Evolutionary conservation across 2,797 vertebrate genomes (phyloP), one percentile per base, ranked within the genome.

Genomic region (Phataginus tetradactyla): DNA sequence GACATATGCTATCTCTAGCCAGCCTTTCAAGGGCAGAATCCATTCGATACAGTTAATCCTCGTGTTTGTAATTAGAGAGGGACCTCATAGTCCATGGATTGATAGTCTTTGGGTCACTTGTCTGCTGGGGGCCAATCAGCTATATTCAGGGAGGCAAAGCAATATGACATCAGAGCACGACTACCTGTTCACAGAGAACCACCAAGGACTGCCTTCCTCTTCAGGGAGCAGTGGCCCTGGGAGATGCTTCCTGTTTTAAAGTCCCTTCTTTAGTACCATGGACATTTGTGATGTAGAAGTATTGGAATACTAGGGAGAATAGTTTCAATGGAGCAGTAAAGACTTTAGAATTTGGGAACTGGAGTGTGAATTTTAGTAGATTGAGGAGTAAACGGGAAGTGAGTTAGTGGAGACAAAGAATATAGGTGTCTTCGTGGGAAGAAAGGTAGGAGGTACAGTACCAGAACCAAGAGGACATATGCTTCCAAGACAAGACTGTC

Each of bases 281-380:
- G 68, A 64, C 61, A 61, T 13, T 79, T 34, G 3, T 55, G 49
- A 83, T 66, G 4, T 14, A 37, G n/a, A 88, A 88, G 11, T 55
- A 45, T 15, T 55, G 18, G 27, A 14, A 20, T 86, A 18, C 45
- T 27, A 11, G 20, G 15, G 25, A 39, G 4, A 75, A 6, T 49
- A 64, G 15, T 69, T 93, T 80, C 55, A 86, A 12, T 68, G 55
- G 27, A 80, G 80, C 14, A 29, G 5, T 68, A 6, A n/a, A 79
- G 68, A 88, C 45, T 45, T 45, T 11, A 11, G 10, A 11, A 45
- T 45, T 45, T 37, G 55, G 88, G 79, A 37, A 39, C 61, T 39
- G 49, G 39, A 78, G 45, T 96, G 92, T 77, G 34, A 61, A 88
- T 81, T 87, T 88, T 55, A 78, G 23, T 61, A 39, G 53, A n/a